Evolutionary conservation across 2,113 vertebrate genomes (phyloP).

Genomic region (Bubo bubo): DNA sequence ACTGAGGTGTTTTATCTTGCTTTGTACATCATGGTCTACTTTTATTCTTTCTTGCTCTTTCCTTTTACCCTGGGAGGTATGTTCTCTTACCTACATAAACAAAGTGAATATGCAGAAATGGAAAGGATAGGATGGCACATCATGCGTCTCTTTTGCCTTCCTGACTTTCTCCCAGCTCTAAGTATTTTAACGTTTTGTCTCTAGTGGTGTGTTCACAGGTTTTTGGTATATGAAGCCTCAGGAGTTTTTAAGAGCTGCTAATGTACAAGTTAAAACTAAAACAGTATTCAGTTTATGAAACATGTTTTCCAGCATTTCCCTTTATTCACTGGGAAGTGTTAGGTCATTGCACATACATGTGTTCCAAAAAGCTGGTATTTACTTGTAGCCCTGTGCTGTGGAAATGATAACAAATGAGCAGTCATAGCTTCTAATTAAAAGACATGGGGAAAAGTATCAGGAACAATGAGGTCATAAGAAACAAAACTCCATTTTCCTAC

Average conservation of each 20-base stretch:
- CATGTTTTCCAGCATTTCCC: background rate
- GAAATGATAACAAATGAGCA: background rate
- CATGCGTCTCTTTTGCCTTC: background rate
- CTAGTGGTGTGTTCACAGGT: background rate
- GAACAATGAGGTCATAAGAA: background rate
- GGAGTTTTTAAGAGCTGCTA: background rate
- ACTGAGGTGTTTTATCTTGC: background rate
- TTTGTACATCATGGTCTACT: background rate
- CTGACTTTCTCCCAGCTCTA: background rate
- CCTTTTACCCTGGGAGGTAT: background rate
- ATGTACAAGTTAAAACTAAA: background rate
- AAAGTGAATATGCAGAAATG: background rate
- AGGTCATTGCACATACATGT: rapidly evolving
- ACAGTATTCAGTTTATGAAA: background rate
- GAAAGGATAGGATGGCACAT: background rate
- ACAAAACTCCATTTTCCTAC: background rate
- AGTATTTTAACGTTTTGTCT: background rate
- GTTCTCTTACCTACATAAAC: background rate
- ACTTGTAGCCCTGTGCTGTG: background rate
- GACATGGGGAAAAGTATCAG: background rate
- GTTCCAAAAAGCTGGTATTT: background rate
- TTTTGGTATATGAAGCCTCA: background rate
- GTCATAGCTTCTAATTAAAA: background rate
- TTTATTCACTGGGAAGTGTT: background rate
- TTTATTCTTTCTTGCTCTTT: background rate